Conservation (phyloP, 1,140 invertebrate genomes). For the Polypedilum pembai region DNA sequence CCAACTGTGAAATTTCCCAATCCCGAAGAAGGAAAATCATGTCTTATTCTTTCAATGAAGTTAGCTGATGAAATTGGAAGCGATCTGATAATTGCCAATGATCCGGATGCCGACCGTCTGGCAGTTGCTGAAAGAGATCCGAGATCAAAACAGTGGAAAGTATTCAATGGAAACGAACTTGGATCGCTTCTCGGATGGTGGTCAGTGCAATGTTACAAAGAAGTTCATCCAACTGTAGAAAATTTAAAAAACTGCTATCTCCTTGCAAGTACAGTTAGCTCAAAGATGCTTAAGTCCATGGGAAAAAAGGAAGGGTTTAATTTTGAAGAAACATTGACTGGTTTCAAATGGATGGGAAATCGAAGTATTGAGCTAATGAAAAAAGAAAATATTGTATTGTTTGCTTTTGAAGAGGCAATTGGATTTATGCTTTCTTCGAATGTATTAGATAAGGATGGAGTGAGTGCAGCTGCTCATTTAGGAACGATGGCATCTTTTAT, state of each 20-base stretch:
- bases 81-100: slow-evolving; percentile 87
- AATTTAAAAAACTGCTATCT: slow-evolving; percentile 61
- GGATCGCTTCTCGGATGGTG: slow-evolving; percentile 95
- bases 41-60: slow-evolving; percentile 76
- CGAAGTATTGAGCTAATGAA: slow-evolving; percentile 63
- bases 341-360: slow-evolving; percentile 99
- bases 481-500: slow-evolving; percentile 76
- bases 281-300: slow-evolving; percentile 87
- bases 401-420: slow-evolving; percentile 93
- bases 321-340: slow-evolving; percentile 93
- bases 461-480: slow-evolving; percentile 72
- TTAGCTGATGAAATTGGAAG: slow-evolving; percentile 66
- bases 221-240: slow-evolving; percentile 44
- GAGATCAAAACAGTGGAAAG: slow-evolving; percentile 69
- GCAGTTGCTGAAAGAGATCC: slow-evolving; percentile 76
- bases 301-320: slow-evolving; percentile 72
- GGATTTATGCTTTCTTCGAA: slow-evolving; percentile 87
- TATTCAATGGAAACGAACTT: slow-evolving; percentile 94
- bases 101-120: slow-evolving; percentile 96
- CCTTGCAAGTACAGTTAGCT: slow-evolving; percentile 92
- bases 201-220: slow-evolving; percentile 58
- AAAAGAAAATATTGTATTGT: slow-evolving; percentile 68
- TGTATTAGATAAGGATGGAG: slow-evolving; percentile 93
- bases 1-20: slow-evolving; percentile 92
- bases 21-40: slow-evolving; percentile 92